Evolutionary conservation across 2,888 invertebrate genomes (phyloP), one percentile per base, ranked within the genome.

Genomic region (Apeira syringaria): DNA sequence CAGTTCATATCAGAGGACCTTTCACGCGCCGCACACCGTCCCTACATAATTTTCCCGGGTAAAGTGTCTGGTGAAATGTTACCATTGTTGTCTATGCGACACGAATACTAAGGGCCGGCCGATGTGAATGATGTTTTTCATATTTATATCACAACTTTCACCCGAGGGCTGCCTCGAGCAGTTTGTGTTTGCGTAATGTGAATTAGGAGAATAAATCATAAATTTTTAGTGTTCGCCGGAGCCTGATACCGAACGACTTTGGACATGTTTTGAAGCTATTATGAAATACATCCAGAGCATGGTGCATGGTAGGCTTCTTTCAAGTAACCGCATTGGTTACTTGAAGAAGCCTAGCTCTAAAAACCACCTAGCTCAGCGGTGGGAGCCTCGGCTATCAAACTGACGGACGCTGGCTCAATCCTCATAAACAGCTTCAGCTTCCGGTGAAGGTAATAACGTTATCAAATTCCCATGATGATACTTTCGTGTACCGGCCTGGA

Each of bases 21-120:
- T 50, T 53, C 58, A 59, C 62, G 64, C 67, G 25, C 41, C 39
- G 44, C 9, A 9, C n/a, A 10, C 33, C 25, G 25, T 15, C 15
- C 54, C 52, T 43, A 50, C 48, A 77, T 80, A 76, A 80, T 75
- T 78, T 72, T 76, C 74, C 75, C 74, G 59, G 62, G 60, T 42
- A 64, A 76, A 77, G 67, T 75, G 74, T 75, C 74, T 63, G 54
- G 68, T 78, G 73, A 80, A 76, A 78, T 80, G 80, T 80, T 68
- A 63, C 68, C 61, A 50, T 73, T 80, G 68, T 80, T 78, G 63
- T 60, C 60, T 59, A 62, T 73, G 64, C 64, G 38, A 48, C 39
- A 34, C 54, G 80, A 77, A 80, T 80, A 76, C 73, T 71, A 78
- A 80, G 67, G 25, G 8, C 9, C 10, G 52, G 59, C 57, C 53